Percentiles rank a stretch among this genome's conserved stretches.
phyloP scores from a whole-genome alignment of 2,888 invertebrate species.

The Ochropleura plecta region DNA sequence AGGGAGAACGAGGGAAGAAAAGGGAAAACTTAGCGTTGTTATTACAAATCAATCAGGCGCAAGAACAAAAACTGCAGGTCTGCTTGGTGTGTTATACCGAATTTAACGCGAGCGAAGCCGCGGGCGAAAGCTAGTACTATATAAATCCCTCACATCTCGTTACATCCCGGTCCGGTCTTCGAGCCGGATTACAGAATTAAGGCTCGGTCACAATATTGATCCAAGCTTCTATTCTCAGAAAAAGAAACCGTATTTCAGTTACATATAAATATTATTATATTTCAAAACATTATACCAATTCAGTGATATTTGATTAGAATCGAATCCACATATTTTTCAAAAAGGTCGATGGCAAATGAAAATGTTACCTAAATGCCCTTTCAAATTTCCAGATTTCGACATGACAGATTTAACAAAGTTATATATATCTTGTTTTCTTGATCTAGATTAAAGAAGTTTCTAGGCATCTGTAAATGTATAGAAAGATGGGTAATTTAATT shows the following conservation, averaged over 20 bases:
- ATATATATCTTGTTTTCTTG: too few relatives aligned
- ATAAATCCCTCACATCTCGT: constrained; percentile 5
- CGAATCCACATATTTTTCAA: background rate
- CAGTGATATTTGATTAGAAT: background rate
- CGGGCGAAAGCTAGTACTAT: too few relatives aligned
- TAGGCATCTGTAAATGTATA: too few relatives aligned
- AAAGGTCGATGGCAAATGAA: background rate
- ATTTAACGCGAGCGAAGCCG: too few relatives aligned
- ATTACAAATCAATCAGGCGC: too few relatives aligned
- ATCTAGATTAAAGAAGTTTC: too few relatives aligned
- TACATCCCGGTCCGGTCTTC: constrained; percentile 7
- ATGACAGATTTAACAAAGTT: too few relatives aligned
- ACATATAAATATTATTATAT: background rate
- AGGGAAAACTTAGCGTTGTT: too few relatives aligned
- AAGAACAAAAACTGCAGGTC: too few relatives aligned
- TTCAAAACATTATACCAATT: background rate
- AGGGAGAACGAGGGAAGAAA: too few relatives aligned
- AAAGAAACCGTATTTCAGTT: background rate
- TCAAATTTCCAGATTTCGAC: background rate
- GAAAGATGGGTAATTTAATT: too few relatives aligned
- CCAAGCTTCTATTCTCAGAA: constrained; percentile 15
- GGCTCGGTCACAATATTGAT: constrained; percentile 24
- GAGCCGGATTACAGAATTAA: constrained; percentile 12
- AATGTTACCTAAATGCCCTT: background rate
- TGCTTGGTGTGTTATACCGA: too few relatives aligned